Evolutionary conservation across 2,888 invertebrate genomes (phyloP).

Genomic region (Mactromeris polynyma): DNA sequence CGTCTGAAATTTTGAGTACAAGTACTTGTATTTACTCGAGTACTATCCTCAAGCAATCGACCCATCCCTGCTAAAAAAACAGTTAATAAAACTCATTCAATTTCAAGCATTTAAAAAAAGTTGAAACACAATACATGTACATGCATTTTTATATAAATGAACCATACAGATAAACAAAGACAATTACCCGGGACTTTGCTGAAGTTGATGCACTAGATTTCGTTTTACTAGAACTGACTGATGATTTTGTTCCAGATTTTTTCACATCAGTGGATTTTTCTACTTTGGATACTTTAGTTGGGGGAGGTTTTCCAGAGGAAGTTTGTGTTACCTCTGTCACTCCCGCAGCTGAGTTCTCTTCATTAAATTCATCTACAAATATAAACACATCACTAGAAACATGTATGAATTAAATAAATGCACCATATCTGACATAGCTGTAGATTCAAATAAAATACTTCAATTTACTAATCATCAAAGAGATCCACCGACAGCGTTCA

Average conservation of each 20-base stretch:
- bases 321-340: constrained; percentile 67
- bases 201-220: constrained; percentile 20
- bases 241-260: constrained; percentile 14
- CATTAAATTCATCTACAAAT: constrained; percentile 80
- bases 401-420: not conserved
- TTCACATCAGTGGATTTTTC: constrained; percentile 46
- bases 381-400: not conserved
- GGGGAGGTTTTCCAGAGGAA: constrained; percentile 47
- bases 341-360: constrained; percentile 76
- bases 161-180: not conserved
- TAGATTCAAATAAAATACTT: not conserved
- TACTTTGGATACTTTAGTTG: constrained; percentile 49
- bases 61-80: too few species aligned
- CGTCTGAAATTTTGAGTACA: too few species aligned
- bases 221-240: constrained; percentile 19
- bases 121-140: too few species aligned
- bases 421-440: not conserved
- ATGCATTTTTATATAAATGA: not conserved
- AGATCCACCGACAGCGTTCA: too few species aligned
- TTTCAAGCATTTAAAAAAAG: too few species aligned
- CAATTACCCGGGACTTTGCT: not conserved
- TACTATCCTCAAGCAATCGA: too few species aligned
- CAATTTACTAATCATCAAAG: not conserved
- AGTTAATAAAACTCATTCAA: too few species aligned
- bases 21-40: too few species aligned